These are phyloP conservation scores for Gallinago nigripennis DNA, from an alignment of 2,797 vertebrate genomes.

Conservation along the genomic window DNA sequence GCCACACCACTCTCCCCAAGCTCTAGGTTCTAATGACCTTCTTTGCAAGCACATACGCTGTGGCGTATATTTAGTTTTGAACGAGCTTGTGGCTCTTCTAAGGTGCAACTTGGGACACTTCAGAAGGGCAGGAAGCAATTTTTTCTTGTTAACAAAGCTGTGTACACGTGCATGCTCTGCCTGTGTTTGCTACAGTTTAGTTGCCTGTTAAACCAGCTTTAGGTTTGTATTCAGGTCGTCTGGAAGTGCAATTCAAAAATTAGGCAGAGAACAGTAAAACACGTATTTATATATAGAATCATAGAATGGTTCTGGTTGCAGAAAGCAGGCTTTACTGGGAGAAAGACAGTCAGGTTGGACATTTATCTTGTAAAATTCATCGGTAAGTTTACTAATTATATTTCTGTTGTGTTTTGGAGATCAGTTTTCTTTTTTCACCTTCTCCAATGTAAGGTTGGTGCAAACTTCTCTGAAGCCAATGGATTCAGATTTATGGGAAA, in stretches of 20 bases:
- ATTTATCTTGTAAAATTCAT: neutral
- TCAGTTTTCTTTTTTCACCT: neutral
- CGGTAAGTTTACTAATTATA: neutral
- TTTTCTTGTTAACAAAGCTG: constrained; percentile 11
- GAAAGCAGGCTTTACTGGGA: neutral
- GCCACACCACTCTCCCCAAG: neutral
- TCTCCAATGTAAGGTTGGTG: neutral
- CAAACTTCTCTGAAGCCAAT: neutral
- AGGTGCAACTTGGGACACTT: neutral
- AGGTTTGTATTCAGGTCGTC: neutral
- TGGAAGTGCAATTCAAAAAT: neutral
- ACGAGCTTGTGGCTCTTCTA: neutral
- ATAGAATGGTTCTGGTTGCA: neutral
- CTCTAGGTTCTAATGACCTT: constrained; percentile 15
- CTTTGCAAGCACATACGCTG: neutral
- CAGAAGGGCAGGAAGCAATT: constrained; percentile 16
- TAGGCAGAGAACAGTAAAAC: neutral
- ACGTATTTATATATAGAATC: neutral
- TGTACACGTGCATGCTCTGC: neutral
- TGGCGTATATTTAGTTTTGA: neutral
- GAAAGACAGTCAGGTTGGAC: neutral
- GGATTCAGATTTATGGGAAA: neutral
- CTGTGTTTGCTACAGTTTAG: neutral
- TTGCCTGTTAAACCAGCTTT: neutral
- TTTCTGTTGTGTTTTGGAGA: neutral